These are phyloP conservation scores for Fratercula arctica DNA, from an alignment of 2,797 vertebrate species.

Conservation along the genomic window DNA sequence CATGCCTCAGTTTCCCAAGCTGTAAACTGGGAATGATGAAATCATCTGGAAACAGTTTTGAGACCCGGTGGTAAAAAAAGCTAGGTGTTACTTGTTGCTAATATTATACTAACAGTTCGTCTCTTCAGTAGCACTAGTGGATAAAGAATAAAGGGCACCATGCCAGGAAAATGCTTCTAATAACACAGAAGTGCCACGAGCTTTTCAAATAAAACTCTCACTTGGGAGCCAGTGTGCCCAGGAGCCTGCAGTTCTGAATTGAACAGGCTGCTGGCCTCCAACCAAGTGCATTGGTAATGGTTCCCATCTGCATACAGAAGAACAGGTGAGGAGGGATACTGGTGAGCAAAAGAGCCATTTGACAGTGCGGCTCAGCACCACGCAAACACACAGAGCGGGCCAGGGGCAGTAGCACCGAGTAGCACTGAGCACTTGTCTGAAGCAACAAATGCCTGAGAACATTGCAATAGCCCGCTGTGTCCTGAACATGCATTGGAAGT, in stretches of 20 bases:
- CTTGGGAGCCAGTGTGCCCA: not conserved
- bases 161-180: slow-evolving; percentile 46
- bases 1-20: not conserved
- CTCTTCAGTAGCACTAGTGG: not conserved
- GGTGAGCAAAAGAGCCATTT: not conserved
- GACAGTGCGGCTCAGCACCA: not conserved
- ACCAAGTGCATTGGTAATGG: not conserved
- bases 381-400: not conserved
- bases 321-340: not conserved
- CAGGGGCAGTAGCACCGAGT: not conserved
- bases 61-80: not conserved
- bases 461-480: not conserved
- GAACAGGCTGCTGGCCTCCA: not conserved
- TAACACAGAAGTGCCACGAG: slow-evolving; percentile 8
- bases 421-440: not conserved
- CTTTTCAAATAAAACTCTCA: slow-evolving; percentile 19
- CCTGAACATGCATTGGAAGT: not conserved
- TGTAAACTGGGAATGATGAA: not conserved
- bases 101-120: not conserved
- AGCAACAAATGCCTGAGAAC: not conserved
- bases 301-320: not conserved
- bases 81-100: not conserved
- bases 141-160: not conserved
- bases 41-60: not conserved
- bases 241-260: not conserved